phyloP scores from a whole-genome alignment of 2,888 invertebrate species.

The Brachynemurus nebulosus region DNA sequence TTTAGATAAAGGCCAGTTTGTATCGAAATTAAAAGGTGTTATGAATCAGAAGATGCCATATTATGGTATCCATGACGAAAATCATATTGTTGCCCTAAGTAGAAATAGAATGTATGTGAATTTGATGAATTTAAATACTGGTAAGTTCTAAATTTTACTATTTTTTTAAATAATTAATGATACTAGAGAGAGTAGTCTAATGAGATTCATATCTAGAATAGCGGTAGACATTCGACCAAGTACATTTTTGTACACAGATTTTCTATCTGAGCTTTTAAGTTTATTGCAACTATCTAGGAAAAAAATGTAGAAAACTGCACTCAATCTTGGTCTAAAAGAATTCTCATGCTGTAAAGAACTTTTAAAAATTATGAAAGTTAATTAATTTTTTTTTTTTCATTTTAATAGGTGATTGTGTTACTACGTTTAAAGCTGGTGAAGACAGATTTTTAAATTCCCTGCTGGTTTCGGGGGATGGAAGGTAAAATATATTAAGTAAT shows the following conservation, averaged over 20 bases:
- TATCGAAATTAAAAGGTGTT: slow-evolving; percentile 66
- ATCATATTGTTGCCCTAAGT: slow-evolving; percentile 68
- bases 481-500: slow-evolving; percentile 28
- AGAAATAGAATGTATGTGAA: slow-evolving; percentile 83
- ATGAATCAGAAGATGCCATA: slow-evolving; percentile 92
- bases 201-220: too few relatives aligned
- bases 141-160: slow-evolving; percentile 28
- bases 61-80: slow-evolving; percentile 68
- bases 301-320: too few relatives aligned
- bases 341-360: neutral
- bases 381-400: slow-evolving; percentile 14
- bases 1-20: slow-evolving; percentile 56
- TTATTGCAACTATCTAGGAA: too few relatives aligned
- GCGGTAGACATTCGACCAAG: too few relatives aligned
- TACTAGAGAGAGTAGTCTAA: too few relatives aligned
- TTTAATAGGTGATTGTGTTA: slow-evolving; percentile 59
- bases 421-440: slow-evolving; percentile 83
- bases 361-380: neutral
- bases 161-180: slow-evolving; percentile 1
- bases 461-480: slow-evolving; percentile 76
- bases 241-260: too few relatives aligned
- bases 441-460: slow-evolving; percentile 80
- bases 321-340: too few relatives aligned
- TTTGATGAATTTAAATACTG: slow-evolving; percentile 69
- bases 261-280: too few relatives aligned